phyloP scores from a whole-genome alignment of 2,113 vertebrate genomes.

The Corythoichthys haematopterus region DNA sequence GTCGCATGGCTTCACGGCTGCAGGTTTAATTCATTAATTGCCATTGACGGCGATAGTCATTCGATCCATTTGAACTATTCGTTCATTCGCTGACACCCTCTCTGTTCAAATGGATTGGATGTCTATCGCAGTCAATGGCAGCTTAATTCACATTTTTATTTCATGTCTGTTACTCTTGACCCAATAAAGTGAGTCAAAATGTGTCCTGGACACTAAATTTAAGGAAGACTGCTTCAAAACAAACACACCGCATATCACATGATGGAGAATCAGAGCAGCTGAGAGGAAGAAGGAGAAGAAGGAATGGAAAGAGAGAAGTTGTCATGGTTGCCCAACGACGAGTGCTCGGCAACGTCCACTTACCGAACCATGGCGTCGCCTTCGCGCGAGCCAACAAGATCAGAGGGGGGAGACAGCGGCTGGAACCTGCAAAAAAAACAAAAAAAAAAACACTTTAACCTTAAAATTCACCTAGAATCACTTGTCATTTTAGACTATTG shows the following conservation, averaged over 20 bases:
- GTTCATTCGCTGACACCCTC: too few relatives aligned
- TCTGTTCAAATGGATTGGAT: too few relatives aligned
- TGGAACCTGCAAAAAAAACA: conserved; percentile 20
- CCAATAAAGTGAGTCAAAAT: not conserved
- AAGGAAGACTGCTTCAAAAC: not conserved
- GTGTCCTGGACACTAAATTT: not conserved
- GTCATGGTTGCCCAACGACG: conserved; percentile 16
- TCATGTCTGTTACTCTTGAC: too few relatives aligned
- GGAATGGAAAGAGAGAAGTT: conserved; percentile 65
- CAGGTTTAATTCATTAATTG: too few relatives aligned
- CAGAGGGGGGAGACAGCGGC: conserved; percentile 13
- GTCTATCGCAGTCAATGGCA: too few relatives aligned
- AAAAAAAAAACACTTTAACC: not conserved
- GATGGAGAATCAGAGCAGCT: conserved; percentile 32
- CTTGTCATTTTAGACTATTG: not conserved
- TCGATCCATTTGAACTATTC: too few relatives aligned
- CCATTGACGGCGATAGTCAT: too few relatives aligned
- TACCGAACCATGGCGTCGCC: conserved; percentile 73
- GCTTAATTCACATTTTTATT: too few relatives aligned
- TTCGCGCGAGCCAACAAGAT: conserved; percentile 37
- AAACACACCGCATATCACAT: conserved; percentile 24
- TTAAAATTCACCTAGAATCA: not conserved
- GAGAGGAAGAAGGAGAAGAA: conserved; percentile 41
- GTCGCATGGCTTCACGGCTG: too few relatives aligned
- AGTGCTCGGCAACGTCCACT: conserved; percentile 43